Evolutionary conservation across 1,140 invertebrate species (phyloP).

Genomic region (Penaeus chinensis): DNA sequence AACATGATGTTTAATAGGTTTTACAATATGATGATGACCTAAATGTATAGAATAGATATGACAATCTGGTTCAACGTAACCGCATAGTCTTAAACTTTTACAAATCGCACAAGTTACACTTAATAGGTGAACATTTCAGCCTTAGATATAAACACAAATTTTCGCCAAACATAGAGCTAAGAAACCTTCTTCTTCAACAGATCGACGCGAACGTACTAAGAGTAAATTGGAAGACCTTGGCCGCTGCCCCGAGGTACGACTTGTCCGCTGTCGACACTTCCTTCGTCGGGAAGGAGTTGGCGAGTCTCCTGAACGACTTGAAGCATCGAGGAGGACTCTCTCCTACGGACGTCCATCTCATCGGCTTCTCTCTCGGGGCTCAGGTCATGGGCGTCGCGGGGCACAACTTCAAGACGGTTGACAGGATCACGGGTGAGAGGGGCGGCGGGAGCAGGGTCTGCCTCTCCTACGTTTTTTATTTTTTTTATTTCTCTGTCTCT

Average conservation of each 20-base stretch:
- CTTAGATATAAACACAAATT: too few relatives aligned
- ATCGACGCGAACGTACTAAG: neutral
- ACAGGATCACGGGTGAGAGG: slow-evolving; percentile 6
- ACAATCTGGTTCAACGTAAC: too few relatives aligned
- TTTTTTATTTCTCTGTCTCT: neutral
- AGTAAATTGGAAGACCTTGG: neutral
- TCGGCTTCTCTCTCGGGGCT: slow-evolving; percentile 15
- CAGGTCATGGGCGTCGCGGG: neutral
- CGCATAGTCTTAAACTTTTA: too few relatives aligned
- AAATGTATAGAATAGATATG: too few relatives aligned
- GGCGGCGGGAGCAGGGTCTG: neutral
- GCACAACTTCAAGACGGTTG: neutral
- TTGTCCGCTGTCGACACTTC: neutral
- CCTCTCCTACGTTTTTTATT: neutral
- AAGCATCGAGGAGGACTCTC: neutral
- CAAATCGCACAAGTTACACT: neutral
- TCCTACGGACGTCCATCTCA: neutral
- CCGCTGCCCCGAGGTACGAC: neutral
- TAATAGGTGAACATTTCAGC: neutral
- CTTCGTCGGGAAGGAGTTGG: neutral
- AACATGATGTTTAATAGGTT: too few relatives aligned
- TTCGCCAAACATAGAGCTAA: neutral
- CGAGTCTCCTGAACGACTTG: neutral
- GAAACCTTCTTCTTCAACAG: neutral
- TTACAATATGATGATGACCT: too few relatives aligned